These are phyloP conservation scores for Syngnathus acus DNA, from an alignment of 2,797 vertebrate species.

Conservation along the genomic window DNA sequence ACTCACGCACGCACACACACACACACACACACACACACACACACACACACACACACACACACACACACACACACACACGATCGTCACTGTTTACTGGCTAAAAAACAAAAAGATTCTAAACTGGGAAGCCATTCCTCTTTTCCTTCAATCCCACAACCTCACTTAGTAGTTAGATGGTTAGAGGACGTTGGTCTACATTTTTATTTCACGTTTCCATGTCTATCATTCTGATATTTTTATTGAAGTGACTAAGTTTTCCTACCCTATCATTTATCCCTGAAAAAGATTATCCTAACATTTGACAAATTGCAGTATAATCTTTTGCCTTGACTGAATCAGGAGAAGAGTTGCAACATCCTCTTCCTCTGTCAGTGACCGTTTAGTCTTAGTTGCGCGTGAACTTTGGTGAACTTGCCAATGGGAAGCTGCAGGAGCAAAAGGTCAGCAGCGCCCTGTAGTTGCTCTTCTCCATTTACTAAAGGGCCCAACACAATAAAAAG, in stretches of 20 bases:
- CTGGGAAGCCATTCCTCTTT: conserved; percentile 32
- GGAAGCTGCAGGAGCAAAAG: conserved; percentile 24
- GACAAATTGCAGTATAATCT: conserved; percentile 7
- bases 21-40: not conserved
- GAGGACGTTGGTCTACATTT: conserved; percentile 26
- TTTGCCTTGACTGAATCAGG: not conserved
- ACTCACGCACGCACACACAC: not conserved
- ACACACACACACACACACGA: conserved; percentile 12
- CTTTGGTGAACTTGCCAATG: conserved; percentile 37
- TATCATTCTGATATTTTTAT: conserved; percentile 12
- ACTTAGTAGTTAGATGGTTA: conserved; percentile 31
- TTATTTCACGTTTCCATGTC: conserved; percentile 4
- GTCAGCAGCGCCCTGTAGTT: conserved; percentile 30
- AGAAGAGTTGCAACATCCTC: conserved; percentile 17
- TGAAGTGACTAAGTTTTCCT: not conserved
- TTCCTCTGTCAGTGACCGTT: conserved; percentile 7
- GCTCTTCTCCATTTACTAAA: conserved; percentile 15
- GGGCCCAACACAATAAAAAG: conserved; percentile 54
- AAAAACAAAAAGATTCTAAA: conserved; percentile 13
- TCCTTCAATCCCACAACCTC: conserved; percentile 24
- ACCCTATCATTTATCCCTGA: conserved; percentile 3
- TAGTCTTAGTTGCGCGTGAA: conserved; percentile 21
- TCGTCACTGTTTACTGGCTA: conserved; percentile 37
- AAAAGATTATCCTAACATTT: conserved; percentile 8
- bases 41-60: not conserved